Percentiles rank a stretch among this genome's conserved stretches.
These are phyloP conservation scores for Nymphalis io DNA, from an alignment of 1,140 invertebrate genomes.

Conservation along the genomic window DNA sequence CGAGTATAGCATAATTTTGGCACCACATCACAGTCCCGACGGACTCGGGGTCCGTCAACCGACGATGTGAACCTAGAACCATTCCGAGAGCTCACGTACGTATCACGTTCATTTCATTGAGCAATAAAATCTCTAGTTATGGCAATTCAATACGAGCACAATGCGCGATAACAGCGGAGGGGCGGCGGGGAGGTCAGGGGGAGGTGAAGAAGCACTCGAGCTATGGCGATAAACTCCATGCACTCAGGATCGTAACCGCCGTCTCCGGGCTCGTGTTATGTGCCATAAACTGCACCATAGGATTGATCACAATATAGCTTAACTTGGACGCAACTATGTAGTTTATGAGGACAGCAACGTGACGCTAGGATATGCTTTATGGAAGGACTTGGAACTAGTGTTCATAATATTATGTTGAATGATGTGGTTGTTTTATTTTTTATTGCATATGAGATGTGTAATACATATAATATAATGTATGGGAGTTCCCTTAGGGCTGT, in stretches of 20 bases:
- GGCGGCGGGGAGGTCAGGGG: neutral
- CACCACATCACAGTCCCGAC: neutral
- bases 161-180: slow-evolving; percentile 25
- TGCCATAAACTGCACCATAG: slow-evolving; percentile 19
- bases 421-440: too few relatives aligned
- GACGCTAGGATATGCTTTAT: neutral
- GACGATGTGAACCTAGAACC: slow-evolving; percentile 14
- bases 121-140: slow-evolving; percentile 35
- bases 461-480: too few relatives aligned
- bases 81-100: slow-evolving; percentile 19
- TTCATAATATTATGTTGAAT: too few relatives aligned
- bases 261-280: slow-evolving; percentile 16
- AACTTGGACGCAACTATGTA: slow-evolving; percentile 20
- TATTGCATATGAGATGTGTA: too few relatives aligned
- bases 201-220: slow-evolving; percentile 9
- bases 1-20: neutral
- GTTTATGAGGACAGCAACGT: slow-evolving; percentile 7
- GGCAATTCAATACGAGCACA: slow-evolving; percentile 33
- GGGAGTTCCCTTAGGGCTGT: too few relatives aligned
- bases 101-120: slow-evolving; percentile 32
- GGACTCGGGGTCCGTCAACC: neutral
- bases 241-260: slow-evolving; percentile 17
- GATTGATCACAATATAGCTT: slow-evolving; percentile 15
- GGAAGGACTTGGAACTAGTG: neutral
- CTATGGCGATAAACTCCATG: slow-evolving; percentile 22